These are phyloP conservation scores for Semibalanus balanoides DNA, from an alignment of 1,140 invertebrate genomes.

Conservation along the genomic window DNA sequence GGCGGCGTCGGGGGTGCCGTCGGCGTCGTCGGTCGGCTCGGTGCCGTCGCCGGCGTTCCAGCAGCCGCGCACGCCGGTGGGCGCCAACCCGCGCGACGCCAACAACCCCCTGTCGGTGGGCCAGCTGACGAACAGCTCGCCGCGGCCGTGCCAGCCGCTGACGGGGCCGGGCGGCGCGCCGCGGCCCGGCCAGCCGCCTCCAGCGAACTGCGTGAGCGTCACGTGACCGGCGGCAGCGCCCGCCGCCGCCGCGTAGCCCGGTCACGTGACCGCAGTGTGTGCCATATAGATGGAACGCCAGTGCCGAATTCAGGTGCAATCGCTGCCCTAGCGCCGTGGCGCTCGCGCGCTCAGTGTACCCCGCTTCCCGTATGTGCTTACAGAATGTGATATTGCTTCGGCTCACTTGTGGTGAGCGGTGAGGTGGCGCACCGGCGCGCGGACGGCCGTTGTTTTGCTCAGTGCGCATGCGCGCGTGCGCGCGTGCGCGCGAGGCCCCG, in stretches of 20 bases:
- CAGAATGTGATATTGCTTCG: background rate
- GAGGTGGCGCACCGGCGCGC: no score
- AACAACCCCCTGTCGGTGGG: conserved; percentile 82
- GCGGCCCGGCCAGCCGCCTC: no score
- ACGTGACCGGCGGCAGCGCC: background rate
- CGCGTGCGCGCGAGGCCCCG: no score
- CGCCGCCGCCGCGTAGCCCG: background rate
- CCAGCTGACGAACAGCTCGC: conserved; percentile 20
- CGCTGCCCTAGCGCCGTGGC: no score
- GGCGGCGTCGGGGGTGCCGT: conserved; percentile 19
- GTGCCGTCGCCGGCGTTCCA: conserved; percentile 5
- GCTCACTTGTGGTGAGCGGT: background rate
- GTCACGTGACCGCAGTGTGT: background rate
- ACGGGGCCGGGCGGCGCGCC: no score
- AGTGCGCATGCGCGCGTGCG: background rate
- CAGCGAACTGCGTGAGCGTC: background rate
- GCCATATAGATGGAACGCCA: background rate
- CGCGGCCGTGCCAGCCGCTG: background rate
- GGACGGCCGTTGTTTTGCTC: background rate
- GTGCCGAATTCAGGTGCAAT: background rate
- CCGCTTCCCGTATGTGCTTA: background rate
- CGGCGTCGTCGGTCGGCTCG: background rate
- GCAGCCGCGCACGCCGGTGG: conserved; percentile 54
- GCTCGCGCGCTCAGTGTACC: no score
- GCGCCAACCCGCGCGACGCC: conserved; percentile 74